phyloP scores from a whole-genome alignment of 2,888 invertebrate genomes.

The Altica lythri region DNA sequence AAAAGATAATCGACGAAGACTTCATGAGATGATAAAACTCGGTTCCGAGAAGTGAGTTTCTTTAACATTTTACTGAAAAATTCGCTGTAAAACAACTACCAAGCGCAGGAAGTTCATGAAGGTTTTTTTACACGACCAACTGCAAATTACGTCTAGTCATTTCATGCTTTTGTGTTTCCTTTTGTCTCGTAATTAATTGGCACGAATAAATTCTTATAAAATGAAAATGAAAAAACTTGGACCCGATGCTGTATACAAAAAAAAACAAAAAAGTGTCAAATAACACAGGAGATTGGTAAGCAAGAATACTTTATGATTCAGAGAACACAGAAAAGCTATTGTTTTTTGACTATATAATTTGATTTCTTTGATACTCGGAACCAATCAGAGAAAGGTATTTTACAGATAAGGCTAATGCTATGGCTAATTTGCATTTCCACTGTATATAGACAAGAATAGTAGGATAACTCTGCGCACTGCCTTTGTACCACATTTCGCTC shows the following conservation, averaged over 20 bases:
- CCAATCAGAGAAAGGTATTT: too few species aligned
- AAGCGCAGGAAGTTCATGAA: slow-evolving; percentile 17
- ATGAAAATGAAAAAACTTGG: slow-evolving; percentile 8
- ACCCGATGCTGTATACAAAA: neutral
- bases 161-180: slow-evolving; percentile 15
- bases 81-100: slow-evolving; percentile 11
- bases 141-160: slow-evolving; percentile 21
- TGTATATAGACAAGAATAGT: too few species aligned
- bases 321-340: too few species aligned
- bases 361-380: too few species aligned
- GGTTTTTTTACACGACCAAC: slow-evolving; percentile 14
- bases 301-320: too few species aligned
- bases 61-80: slow-evolving; percentile 7
- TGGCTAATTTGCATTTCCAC: too few species aligned
- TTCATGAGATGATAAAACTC: slow-evolving; percentile 4
- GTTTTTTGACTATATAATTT: too few species aligned
- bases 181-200: slow-evolving; percentile 17
- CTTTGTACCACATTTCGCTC: too few species aligned
- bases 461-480: too few species aligned
- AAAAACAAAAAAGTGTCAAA: neutral
- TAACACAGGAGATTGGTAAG: too few species aligned
- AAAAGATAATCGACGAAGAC: neutral
- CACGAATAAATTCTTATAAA: slow-evolving; percentile 10
- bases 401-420: too few species aligned
- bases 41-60: neutral